Base-by-base conservation (phyloP, 2,113 vertebrate genomes). In the Oostethus manadensis region DNA sequence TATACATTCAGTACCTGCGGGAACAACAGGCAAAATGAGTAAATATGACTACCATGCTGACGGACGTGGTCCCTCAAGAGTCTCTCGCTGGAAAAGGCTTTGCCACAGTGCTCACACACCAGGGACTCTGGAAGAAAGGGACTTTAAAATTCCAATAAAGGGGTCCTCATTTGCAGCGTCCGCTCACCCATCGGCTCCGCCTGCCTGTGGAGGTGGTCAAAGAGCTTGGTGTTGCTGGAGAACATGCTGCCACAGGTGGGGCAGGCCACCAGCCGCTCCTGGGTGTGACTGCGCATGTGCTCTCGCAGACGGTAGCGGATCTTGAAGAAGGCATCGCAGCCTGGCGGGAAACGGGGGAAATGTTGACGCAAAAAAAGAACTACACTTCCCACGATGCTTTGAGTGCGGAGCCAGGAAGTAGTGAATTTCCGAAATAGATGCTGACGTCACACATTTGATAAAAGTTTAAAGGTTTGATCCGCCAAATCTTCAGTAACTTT, bases 201-300 rank as follows among this genome's bases (percentile, higher is more conserved):
- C 78, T 92, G 86, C 35, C 84, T 82, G 64, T 89, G 87, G 56
- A 86, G 76, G 58, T 90, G 89, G 73, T 89, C 82, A 43, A 91
- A 93, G 75, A 88, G 54, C 66, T 88, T 85, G 0, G 87, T 91
- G 74, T 80, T 91, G 79, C 74, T 89, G 78, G 88, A 91, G 74
- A 90, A 89, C 86, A 89, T 91, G 77, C 81, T 84, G 69, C 88
- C 84, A 23, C 84, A 88, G 15, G 87, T 66, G 4, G 89, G 88
- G 65, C 86, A 90, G 22, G 89, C 89, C 7, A 86, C 84, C 13
- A 89, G 66, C 8, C 80, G 77, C 76, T 91, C 85, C 76, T 87
- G 75, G 0, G 78, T 89, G 81, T 76, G 82, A 22, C 84, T 88
- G 60, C 89, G 82, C 80, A 86, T 82, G 73, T 88, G 87, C 56